Evolutionary conservation across 2,113 vertebrate genomes (phyloP), one percentile per base, ranked within the genome.

Genomic region (Ciconia boyciana): DNA sequence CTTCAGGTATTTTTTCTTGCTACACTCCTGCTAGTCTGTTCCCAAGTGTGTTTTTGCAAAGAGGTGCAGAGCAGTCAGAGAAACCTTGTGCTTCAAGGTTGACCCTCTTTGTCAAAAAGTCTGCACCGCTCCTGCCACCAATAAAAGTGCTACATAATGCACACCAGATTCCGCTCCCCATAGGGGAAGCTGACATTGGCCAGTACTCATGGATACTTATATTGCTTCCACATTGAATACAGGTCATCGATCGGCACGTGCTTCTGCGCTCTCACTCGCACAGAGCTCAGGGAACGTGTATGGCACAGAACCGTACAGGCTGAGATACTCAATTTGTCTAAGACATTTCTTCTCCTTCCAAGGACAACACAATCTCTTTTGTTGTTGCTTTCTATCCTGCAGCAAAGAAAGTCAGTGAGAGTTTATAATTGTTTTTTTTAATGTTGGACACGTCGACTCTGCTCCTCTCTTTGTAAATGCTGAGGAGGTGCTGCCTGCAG

Each of bases 401-500:
- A 91, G 81, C 78, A 91, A 81, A 68, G 77, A 69, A 84, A 91
- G 89, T 46, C 81, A 93, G 32, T 12, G 12, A 87, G 69, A 96
- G 52, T 57, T 91, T 83, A 13, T 76, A 94, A 76, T 5, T 87
- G 46, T 65, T 75, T 55, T 77, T 95, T 96, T 85, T 91, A 34
- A 95, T 36, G 34, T 28, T 65, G 66, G 41, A 74, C 39, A 51
- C 21, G 7, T 4, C 2, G 1, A 79, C 69, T 89, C 48, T 36
- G 12, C 51, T 94, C 13, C 29, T 80, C 13, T 91, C 62, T 90
- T 83, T 51, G 64, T 55, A 95, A 91, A 85, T 62, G 62, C 78
- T 94, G 62, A 85, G 46, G 46, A 92, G 2, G 14, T 74, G 54
- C 44, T 85, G 83, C 70, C 81, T 87, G 87, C 54, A 89, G 71